Evolutionary conservation across 2,113 vertebrate species (phyloP), one percentile per base, ranked within the genome.

Genomic region (Numenius arquata): DNA sequence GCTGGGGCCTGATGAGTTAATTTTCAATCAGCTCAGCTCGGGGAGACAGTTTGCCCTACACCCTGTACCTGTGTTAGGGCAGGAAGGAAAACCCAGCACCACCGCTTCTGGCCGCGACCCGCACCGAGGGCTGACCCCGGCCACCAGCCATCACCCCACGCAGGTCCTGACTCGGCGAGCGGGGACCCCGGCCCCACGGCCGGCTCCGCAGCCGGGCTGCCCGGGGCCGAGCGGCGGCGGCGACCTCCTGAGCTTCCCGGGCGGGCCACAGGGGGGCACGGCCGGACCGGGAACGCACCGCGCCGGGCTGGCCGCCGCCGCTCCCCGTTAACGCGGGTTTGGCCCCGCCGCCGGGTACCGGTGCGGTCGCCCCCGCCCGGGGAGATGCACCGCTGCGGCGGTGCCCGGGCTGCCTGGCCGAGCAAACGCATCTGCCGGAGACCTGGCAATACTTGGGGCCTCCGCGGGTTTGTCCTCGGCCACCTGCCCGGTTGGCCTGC

Each of bases 181-280:
- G 16, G 5, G 6, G 14, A 9, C 27, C 21, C 21, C 34, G 4
- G 32, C 15, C 30, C 12, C 76, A 1, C 18, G 19, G n/a, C 59
- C 65, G n/a, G 32, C 15, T 27, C 12, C 76, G 1, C 18, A 22
- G n/a, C 59, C 65, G n/a, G 29, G 71, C n/a, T 13, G 47, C 23
- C 30, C 29, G 15, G 53, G 30, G 15, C 34, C 81, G 2, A 3
- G 45, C 50, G 25, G 66, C 41, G 20, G 52, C 27, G 14, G 41
- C 52, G 9, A 45, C 71, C 26, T 55, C 81, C 82, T 95, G 94
- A 92, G 89, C 81, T 95, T 89, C 79, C 84, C 75, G 40, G 63
- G 17, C 4, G 13, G 3, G 86, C 95, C 97, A 84, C 95, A 84
- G 65, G 96, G 94, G 91, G 96, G 94, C 96, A 81, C 52, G 94